A percentile compares a stretch with the other conserved stretches of the same genome.
These are phyloP conservation scores for Calliphora vicina DNA, from an alignment of 1,140 invertebrate genomes.

Conservation along the genomic window DNA sequence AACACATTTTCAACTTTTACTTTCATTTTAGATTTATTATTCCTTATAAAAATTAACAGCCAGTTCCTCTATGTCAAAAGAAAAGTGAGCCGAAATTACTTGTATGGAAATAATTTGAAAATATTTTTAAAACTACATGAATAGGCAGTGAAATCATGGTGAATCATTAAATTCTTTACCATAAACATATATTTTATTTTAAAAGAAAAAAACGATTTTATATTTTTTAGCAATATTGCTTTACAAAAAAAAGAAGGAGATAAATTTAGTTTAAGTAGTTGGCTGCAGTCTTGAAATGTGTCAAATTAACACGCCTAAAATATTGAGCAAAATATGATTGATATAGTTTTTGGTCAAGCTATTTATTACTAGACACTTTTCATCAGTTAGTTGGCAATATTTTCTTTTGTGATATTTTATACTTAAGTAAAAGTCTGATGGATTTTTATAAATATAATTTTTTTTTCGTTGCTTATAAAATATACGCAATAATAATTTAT, in stretches of 20 bases:
- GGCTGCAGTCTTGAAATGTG: not conserved
- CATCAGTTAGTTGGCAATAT: too few species aligned
- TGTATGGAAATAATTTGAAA: too few species aligned
- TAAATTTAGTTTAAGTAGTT: too few species aligned
- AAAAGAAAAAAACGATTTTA: not conserved
- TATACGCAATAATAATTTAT: conserved; percentile 18
- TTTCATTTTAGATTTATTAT: too few species aligned
- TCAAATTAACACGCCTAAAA: not conserved
- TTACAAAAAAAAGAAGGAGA: not conserved
- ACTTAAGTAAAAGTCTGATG: conserved; percentile 10
- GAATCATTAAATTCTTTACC: too few species aligned
- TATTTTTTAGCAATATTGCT: not conserved
- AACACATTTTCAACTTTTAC: too few species aligned
- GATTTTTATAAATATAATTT: not conserved
- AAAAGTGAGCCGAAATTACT: too few species aligned
- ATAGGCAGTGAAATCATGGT: too few species aligned
- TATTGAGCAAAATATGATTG: not conserved
- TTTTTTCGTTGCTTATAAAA: not conserved
- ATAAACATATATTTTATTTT: not conserved
- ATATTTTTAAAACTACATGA: too few species aligned
- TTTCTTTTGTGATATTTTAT: not conserved
- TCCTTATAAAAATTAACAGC: too few species aligned
- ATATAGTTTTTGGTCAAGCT: not conserved
- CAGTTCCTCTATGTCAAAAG: too few species aligned
- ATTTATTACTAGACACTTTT: not conserved